These are phyloP conservation scores for Ladona fulva DNA, from an alignment of 1,140 invertebrate genomes.

Conservation along the genomic window DNA sequence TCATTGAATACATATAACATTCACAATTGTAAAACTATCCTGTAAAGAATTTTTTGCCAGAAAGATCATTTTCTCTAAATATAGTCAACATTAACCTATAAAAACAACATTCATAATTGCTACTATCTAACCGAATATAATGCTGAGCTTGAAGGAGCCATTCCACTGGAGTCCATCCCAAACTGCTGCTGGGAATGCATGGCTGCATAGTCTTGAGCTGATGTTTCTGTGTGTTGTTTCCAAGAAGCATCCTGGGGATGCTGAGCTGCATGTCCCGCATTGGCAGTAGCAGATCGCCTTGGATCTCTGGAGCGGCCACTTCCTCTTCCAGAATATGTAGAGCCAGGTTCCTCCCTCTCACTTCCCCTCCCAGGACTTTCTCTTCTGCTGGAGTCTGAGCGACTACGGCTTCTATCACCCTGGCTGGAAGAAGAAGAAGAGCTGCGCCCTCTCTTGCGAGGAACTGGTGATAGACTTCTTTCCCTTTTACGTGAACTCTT, in stretches of 20 bases:
- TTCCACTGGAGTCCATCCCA: neutral
- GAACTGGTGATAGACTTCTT: neutral
- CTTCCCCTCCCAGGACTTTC: neutral
- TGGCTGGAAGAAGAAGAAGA: neutral
- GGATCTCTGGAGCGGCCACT: neutral
- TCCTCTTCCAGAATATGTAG: neutral
- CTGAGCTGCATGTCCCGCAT: neutral
- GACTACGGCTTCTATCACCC: neutral
- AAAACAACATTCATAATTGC: neutral
- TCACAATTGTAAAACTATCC: neutral
- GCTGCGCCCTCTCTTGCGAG: neutral
- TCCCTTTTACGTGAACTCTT: neutral
- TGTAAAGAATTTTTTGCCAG: constrained; percentile 1
- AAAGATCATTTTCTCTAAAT: neutral
- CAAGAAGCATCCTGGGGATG: neutral
- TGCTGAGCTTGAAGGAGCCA: neutral
- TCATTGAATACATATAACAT: neutral
- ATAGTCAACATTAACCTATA: neutral
- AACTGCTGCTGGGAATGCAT: neutral
- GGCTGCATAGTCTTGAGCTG: neutral
- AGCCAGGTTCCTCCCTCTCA: neutral
- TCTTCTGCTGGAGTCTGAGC: neutral
- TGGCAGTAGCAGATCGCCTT: neutral
- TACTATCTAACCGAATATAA: neutral
- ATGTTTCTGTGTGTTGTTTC: neutral